phyloP scores from a whole-genome alignment of 2,888 invertebrate genomes.

The Molorchus minor region DNA sequence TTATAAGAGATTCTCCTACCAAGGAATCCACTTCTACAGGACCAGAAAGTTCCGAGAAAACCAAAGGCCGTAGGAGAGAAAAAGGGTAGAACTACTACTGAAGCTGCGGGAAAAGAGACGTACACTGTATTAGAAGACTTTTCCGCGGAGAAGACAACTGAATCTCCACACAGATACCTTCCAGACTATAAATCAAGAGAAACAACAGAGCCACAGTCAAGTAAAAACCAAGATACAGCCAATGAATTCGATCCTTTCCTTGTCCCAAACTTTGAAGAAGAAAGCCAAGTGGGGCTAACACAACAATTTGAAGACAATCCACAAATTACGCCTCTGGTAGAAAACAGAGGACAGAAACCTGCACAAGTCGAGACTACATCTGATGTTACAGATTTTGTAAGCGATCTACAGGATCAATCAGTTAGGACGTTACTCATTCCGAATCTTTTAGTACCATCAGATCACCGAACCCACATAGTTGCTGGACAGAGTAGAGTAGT shows the following conservation, averaged over 20 bases:
- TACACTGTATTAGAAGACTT: constrained; percentile 58
- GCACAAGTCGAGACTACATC: not conserved
- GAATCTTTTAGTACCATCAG: constrained; percentile 49
- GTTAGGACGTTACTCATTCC: constrained; percentile 57
- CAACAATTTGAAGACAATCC: constrained; percentile 14
- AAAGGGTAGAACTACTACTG: constrained; percentile 38
- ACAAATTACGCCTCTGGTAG: constrained; percentile 31
- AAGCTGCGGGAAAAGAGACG: constrained; percentile 42
- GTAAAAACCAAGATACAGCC: too few species aligned
- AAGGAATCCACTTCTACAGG: constrained; percentile 32
- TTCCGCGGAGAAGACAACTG: constrained; percentile 40
- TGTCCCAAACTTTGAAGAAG: constrained; percentile 9
- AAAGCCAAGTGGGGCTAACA: constrained; percentile 21
- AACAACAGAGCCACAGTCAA: too few species aligned
- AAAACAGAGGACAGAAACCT: constrained; percentile 30
- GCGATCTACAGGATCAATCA: constrained; percentile 68
- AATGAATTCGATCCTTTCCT: not conserved
- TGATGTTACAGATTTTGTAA: constrained; percentile 54
- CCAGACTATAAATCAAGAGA: too few species aligned
- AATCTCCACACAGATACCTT: too few species aligned
- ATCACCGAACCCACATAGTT: constrained; percentile 15
- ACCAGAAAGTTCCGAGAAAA: constrained; percentile 34
- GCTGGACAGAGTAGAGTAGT: too few species aligned
- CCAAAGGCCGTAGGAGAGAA: constrained; percentile 37
- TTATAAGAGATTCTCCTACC: constrained; percentile 37